Base-by-base conservation (phyloP, 2,888 invertebrate species). In the Lycaena phlaeas region DNA sequence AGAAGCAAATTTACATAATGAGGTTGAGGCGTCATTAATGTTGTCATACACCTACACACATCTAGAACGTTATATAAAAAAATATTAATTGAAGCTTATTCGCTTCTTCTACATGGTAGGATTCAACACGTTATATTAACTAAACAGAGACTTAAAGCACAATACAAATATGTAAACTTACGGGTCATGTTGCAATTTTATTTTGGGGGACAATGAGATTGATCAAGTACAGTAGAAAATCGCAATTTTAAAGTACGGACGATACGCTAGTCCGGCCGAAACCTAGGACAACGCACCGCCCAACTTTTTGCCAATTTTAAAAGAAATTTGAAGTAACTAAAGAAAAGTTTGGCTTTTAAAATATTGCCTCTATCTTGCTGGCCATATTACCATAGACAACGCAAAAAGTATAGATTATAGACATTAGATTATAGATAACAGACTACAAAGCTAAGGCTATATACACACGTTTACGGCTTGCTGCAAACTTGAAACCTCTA, bases 201-300 rank as follows among this genome's bases (percentile, higher is more conserved):
- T 48, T 52, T 46, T 53, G 54, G 52, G 22, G 56, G 27, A 43
- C 38, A 40, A 42, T 43, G 46, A 61, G 61, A 52, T 54, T 51
- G 48, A 49, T 53, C 54, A 49, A 48, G 40, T 45, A 40, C 15
- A 17, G 27, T 38, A 30, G 40, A 22, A 50, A 59, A 56, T 59
- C 51, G 57, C 54, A 53, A 48, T 10, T 53, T 48, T 47, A 54
- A 66, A 68, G 65, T 61, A 63, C 71, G 78, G 82, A 84, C 84
- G 84, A 84, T 82, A 84, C 84, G 84, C 79, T 79, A 73, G 74
- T 68, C 81, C 74, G 82, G 84, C 62, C 81, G 78, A 79, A 77
- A 82, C 84, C 84, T 76, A 71, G 71, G 76, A 81, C 79, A 77
- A 82, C 82, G 82, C 84, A 84, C 84, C 84, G 84, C 78, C 84